A percentile compares a stretch with the other conserved stretches of the same genome.
phyloP scores from a whole-genome alignment of 1,140 invertebrate species.

The Parasteatoda tepidariorum region DNA sequence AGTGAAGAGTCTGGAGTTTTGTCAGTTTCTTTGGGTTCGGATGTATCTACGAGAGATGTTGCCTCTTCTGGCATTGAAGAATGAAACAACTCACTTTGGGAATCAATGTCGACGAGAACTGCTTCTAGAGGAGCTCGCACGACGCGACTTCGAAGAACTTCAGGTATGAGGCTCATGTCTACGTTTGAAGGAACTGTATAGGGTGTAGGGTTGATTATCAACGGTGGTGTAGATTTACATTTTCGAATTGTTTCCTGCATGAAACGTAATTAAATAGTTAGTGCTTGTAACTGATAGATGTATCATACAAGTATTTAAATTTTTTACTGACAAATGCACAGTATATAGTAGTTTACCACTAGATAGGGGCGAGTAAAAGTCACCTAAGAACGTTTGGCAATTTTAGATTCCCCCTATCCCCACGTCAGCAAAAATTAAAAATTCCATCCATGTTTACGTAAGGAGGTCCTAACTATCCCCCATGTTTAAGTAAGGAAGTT shows the following conservation, averaged over 20 bases:
- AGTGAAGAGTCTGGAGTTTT: background rate
- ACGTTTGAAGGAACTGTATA: conserved; percentile 76
- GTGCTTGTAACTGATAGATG: too few species aligned
- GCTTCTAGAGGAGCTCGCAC: conserved; percentile 7
- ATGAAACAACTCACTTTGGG: background rate
- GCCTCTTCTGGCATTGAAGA: background rate
- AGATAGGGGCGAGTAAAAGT: too few species aligned
- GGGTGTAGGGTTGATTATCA: conserved; percentile 69
- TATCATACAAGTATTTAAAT: background rate
- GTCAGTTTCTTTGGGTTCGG: background rate
- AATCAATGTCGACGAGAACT: conserved; percentile 41
- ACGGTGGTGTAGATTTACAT: conserved; percentile 65
- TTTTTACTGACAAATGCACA: background rate
- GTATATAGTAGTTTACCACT: too few species aligned
- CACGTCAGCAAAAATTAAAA: too few species aligned
- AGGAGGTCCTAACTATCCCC: too few species aligned
- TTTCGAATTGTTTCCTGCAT: conserved; percentile 76
- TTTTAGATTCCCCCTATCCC: too few species aligned
- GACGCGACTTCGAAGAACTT: conserved; percentile 41
- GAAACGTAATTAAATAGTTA: too few species aligned
- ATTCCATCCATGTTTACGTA: too few species aligned
- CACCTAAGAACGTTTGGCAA: too few species aligned
- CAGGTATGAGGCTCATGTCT: conserved; percentile 65
- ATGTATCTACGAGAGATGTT: background rate
- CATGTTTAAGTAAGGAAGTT: too few species aligned